Evolutionary conservation across 2,113 vertebrate genomes (phyloP).

Genomic region (Grammomys surdaster): DNA sequence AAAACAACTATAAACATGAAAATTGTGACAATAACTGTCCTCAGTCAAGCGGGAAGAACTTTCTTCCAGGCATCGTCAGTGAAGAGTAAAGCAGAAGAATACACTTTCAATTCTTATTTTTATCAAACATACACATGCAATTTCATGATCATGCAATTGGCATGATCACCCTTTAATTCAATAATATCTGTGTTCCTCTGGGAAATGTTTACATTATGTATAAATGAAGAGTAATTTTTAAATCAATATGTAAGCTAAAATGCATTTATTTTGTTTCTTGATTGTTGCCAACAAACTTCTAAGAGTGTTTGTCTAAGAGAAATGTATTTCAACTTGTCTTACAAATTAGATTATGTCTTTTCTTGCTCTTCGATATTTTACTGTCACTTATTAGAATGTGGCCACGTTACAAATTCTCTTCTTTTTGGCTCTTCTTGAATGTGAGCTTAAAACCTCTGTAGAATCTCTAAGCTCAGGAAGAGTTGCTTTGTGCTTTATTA

Average conservation of each 20-base stretch:
- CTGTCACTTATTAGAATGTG: conserved; percentile 27
- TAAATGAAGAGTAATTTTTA: conserved; percentile 30
- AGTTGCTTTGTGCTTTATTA: conserved; percentile 43
- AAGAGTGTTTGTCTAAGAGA: not conserved
- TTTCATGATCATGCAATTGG: conserved; percentile 31
- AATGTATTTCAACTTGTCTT: conserved; percentile 33
- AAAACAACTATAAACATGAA: not conserved
- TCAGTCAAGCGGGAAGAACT: not conserved
- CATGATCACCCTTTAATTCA: not conserved
- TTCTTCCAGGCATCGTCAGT: not conserved
- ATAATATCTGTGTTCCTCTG: not conserved
- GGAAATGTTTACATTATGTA: not conserved
- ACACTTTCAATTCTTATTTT: not conserved
- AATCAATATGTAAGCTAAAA: conserved; percentile 11
- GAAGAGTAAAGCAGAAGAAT: not conserved
- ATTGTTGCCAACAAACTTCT: not conserved
- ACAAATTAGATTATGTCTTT: conserved; percentile 12
- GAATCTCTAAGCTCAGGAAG: conserved; percentile 5
- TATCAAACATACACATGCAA: not conserved
- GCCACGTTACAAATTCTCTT: not conserved
- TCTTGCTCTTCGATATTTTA: not conserved
- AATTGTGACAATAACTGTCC: not conserved
- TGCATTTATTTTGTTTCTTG: not conserved
- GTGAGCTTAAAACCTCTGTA: conserved; percentile 4
- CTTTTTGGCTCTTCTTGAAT: not conserved